phyloP scores from a whole-genome alignment of 2,113 vertebrate genomes.

The Morone chrysops region DNA sequence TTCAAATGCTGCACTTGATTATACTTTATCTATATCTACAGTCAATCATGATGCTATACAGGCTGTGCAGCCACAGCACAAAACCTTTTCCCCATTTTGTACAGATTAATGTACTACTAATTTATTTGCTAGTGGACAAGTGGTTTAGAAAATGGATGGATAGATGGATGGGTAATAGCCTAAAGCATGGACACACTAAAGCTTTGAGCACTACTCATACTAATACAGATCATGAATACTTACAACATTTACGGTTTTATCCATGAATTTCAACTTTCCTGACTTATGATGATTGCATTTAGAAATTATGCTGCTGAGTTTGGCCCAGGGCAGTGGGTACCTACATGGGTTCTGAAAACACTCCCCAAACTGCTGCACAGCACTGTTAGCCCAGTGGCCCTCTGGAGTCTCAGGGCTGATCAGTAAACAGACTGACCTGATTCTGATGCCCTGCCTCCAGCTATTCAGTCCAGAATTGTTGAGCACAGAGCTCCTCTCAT shows the following conservation, averaged over 20 bases:
- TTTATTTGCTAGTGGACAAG: slow-evolving; percentile 13
- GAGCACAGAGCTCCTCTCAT: slow-evolving; percentile 54
- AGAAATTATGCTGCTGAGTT: slow-evolving; percentile 54
- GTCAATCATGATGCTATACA: not conserved
- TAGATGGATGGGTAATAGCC: not conserved
- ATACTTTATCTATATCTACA: not conserved
- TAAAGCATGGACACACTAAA: slow-evolving; percentile 12
- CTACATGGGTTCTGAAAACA: slow-evolving; percentile 34
- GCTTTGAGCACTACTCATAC: slow-evolving; percentile 16
- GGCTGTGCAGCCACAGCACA: not conserved
- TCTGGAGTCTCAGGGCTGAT: slow-evolving; percentile 67
- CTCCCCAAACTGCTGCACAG: slow-evolving; percentile 44
- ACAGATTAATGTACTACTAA: slow-evolving; percentile 9
- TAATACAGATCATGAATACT: slow-evolving; percentile 30
- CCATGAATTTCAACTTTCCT: slow-evolving; percentile 45
- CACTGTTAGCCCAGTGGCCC: slow-evolving; percentile 59
- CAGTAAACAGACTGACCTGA: slow-evolving; percentile 75
- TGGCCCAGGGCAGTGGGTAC: slow-evolving; percentile 48
- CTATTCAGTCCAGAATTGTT: slow-evolving; percentile 56
- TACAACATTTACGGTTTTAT: slow-evolving; percentile 23
- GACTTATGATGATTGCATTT: slow-evolving; percentile 56
- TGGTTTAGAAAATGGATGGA: not conserved
- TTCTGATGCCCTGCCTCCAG: slow-evolving; percentile 68
- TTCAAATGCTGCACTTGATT: too few species aligned
- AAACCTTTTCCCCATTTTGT: not conserved